Base-by-base conservation (phyloP, 2,888 invertebrate species). In the Idaea dimidiata region DNA sequence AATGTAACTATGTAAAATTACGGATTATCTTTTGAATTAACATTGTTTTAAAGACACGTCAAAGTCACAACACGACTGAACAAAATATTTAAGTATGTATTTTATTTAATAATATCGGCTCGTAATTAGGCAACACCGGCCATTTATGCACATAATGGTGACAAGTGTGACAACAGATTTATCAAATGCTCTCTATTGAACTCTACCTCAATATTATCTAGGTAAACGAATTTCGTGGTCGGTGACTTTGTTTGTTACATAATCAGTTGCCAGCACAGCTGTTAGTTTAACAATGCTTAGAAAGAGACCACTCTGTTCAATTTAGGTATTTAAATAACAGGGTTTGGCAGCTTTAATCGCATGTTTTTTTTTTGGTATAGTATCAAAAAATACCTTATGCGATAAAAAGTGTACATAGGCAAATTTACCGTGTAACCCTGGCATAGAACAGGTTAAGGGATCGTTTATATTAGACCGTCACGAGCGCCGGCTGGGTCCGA, bases 171-270 rank as follows among this genome's bases (percentile, higher is more conserved):
- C 33, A 33, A 33, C 33, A 33, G 14, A 43, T 43, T 43, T 43
- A 43, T 43, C 43, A 43, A 43, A 10, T 43, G 8, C 43, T 43
- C 14, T 43, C 14, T 43, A 43, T 43, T 43, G 43, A 43, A 10
- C 10, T 43, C 43, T 43, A 43, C 43, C 43, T 43, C 43, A 43
- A 43, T 43, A 43, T 43, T 43, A 43, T 43, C 43, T 43, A 43
- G 43, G 43, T 43, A 43, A 43, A 43, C 43, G 43, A 43, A 43
- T 43, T 43, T 43, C 43, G 43, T 43, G 43, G 43, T 43, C 43
- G 43, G 43, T 43, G 43, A 43, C 10, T 43, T 43, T 43, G 10
- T 43, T 43, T 43, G 10, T 43, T 43, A 43, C 43, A 43, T 43
- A 43, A 43, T 7, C 8, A 43, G 43, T 43, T 8, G 10, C 43